Conservation (phyloP, 2,797 vertebrate species). For the Discoglossus pictus region DNA sequence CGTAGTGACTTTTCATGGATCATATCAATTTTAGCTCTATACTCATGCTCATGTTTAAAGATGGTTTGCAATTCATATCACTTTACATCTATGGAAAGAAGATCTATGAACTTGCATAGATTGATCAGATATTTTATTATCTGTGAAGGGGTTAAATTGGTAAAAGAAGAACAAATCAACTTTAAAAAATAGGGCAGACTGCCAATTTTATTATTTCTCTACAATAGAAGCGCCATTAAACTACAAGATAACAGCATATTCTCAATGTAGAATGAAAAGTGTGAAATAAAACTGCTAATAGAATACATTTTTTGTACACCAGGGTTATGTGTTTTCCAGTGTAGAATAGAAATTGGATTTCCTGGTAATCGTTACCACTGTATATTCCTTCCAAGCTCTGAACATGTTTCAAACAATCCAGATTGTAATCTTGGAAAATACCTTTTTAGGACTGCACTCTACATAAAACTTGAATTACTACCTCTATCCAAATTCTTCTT, state of each 20-base stretch:
- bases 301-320: constrained; percentile 41
- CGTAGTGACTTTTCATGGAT: too few relatives aligned
- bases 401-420: constrained; percentile 41
- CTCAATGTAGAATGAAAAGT: constrained; percentile 34
- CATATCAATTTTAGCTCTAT: too few relatives aligned
- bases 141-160: background rate
- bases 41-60: too few relatives aligned
- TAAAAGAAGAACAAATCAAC: constrained; percentile 1
- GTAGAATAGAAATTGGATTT: constrained; percentile 48
- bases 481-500: constrained; percentile 25
- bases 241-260: constrained; percentile 40
- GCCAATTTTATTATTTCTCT: constrained; percentile 35
- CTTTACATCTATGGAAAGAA: too few relatives aligned
- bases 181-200: constrained; percentile 8
- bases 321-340: constrained; percentile 45
- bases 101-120: too few relatives aligned
- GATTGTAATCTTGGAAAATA: constrained; percentile 39
- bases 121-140: background rate
- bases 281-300: constrained; percentile 42
- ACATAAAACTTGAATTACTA: constrained; percentile 44
- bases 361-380: constrained; percentile 21
- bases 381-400: constrained; percentile 32
- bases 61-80: too few relatives aligned
- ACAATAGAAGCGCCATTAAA: constrained; percentile 26
- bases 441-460: constrained; percentile 36